Base-by-base conservation (phyloP, 2,113 vertebrate genomes). In the Pungitius pungitius region DNA sequence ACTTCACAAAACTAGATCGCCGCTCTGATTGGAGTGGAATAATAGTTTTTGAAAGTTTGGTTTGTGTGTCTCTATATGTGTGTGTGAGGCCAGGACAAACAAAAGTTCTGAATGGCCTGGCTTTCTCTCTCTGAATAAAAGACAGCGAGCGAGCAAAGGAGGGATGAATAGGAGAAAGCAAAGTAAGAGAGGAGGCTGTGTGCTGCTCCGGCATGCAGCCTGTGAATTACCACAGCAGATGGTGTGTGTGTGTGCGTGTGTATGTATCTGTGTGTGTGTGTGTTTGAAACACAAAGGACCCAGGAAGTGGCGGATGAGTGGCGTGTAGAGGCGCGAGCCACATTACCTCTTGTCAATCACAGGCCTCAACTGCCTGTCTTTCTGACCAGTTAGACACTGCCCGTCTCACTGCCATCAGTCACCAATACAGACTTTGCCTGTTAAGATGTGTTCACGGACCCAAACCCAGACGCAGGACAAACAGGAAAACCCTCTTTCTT, bases 201-300 rank as follows among this genome's bases (percentile, higher is more conserved):
- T 87, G 89, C 88, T 92, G 87, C 90, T 89, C 66, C 83, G 87
- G 91, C 89, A 93, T 91, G 90, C 87, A 92, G 89, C 82, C 80
- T 75, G 79, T 92, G 90, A 93, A 92, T 93, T 91, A 91, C 90
- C 82, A 85, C 88, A 87, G 92, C 92, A 93, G 92, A 93, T 93
- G 92, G 92, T 89, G 78, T 80, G 69, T 89, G 77, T 64, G 71
- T 60, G 71, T 81, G 67, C 70, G 74, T 74, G 45, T 75, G 63
- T 77, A 71, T 73, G 65, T 73, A 37, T 54, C 22, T 54, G 51
- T 54, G 54, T 80, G 72, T 87, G 76, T 73, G 71, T 64, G 72
- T 81, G 73, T 75, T 18, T 64, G 78, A 73, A 88, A 84, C 88
- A 94, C 93, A 93, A 94, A 93, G 82, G 88, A 56, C 85, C 89